Evolutionary conservation across 2,888 invertebrate genomes (phyloP), one percentile per base, ranked within the genome.

Genomic region (Bimastos eiseni): DNA sequence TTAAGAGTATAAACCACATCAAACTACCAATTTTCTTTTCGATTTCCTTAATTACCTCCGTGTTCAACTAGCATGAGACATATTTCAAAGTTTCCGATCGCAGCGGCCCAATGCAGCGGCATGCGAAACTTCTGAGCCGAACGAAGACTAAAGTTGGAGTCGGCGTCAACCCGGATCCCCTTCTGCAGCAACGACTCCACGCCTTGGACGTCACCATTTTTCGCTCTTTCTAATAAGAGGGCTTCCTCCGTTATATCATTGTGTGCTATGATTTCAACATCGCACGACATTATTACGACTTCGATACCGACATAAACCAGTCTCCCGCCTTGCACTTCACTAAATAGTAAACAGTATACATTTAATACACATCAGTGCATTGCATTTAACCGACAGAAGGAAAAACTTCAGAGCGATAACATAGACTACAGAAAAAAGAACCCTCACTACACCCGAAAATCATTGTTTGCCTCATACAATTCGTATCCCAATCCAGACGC

Each of bases 131-230:
- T 37, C 86, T 86, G 36, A 34, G 86, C 4, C 36, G 37, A 36
- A 6, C 86, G 86, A 36, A 34, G 86, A 37, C 37, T 34, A 30
- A 34, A 37, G 37, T 37, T 36, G 36, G 37, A 34, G 86, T 86
- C 86, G 36, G 17, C 86, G 86, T 86, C 37, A 37, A 86, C 86
- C 86, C 86, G 36, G 86, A 86, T 37, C 86, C 86, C 86, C 36
- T 34, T 21, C 86, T 24, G 3, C 86, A 86, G 34, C 34, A 86
- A 24, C 36, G 86, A 34, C 24, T 86, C 86, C 34, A 86, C 86
- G 17, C 36, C 86, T 5, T 24, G 13, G 86, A 86, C 86, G 36
- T 86, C 37, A 36, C 86, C 86, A 24, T 34, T 37, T 37, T 37
- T 86, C 37, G 86, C 37, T 37, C 21, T 37, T 37, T 37, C 37